Conservation (phyloP, 2,888 invertebrate species). For the Drosophila anomalata region DNA sequence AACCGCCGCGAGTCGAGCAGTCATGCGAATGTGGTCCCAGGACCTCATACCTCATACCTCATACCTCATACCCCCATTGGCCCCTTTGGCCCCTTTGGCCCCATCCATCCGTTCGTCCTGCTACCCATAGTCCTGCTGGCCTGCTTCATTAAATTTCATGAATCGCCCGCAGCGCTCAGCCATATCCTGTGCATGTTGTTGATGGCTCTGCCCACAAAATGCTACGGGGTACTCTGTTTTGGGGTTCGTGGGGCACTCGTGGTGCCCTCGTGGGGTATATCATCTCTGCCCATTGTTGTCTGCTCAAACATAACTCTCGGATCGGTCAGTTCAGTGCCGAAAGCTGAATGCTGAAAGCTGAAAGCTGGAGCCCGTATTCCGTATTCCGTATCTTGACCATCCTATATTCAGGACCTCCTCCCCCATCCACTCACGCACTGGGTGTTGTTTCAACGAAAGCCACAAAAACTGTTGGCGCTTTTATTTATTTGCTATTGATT, state of each 20-base stretch:
- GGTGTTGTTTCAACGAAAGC: constrained; percentile 69
- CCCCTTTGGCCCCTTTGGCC: constrained; percentile 1
- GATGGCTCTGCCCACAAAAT: constrained; percentile 64
- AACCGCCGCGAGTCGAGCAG: constrained; percentile 21
- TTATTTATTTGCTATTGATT: constrained; percentile 81
- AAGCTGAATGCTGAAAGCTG: not conserved
- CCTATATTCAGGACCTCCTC: constrained; percentile 29
- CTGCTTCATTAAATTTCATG: constrained; percentile 79
- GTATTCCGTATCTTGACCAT: constrained; percentile 60
- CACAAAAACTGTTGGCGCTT: constrained; percentile 78
- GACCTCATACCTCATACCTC: constrained; percentile 9
- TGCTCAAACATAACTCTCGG: constrained; percentile 58
- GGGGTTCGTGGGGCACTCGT: not conserved
- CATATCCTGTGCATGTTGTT: constrained; percentile 73
- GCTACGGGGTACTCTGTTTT: not conserved
- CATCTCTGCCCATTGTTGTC: constrained; percentile 56
- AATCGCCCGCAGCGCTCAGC: constrained; percentile 73
- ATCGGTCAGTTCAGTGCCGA: constrained; percentile 9
- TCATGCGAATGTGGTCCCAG: constrained; percentile 38
- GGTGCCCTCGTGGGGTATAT: constrained; percentile 7
- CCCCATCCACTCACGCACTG: constrained; percentile 9
- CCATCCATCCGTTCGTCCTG: constrained; percentile 2
- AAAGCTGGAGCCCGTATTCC: not conserved
- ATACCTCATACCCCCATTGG: constrained; percentile 1
- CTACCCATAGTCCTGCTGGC: constrained; percentile 53